phyloP scores from a whole-genome alignment of 2,797 vertebrate species.

The Liasis olivaceus region DNA sequence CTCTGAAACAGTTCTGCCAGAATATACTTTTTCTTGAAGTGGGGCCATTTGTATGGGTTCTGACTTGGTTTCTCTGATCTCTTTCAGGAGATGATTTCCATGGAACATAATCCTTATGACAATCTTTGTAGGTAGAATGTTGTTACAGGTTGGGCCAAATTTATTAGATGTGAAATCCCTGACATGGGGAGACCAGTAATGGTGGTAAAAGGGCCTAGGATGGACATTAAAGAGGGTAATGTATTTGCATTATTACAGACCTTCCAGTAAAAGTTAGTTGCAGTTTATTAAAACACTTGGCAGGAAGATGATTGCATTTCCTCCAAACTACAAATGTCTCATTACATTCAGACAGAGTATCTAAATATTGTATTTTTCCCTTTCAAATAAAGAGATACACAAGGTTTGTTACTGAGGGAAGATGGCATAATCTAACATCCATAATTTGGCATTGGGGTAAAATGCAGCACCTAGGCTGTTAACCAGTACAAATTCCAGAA shows the following conservation, averaged over 20 bases:
- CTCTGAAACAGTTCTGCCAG: neutral
- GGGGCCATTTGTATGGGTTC: neutral
- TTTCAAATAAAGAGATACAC: neutral
- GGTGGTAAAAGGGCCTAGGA: neutral
- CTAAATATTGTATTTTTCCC: neutral
- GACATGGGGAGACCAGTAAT: neutral
- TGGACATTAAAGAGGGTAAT: neutral
- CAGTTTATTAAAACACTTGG: neutral
- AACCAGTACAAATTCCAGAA: neutral
- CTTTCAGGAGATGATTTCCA: constrained; percentile 86
- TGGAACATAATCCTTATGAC: constrained; percentile 88
- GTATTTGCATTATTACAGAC: neutral
- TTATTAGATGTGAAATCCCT: neutral
- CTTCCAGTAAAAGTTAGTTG: neutral
- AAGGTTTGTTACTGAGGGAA: neutral
- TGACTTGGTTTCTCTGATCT: neutral
- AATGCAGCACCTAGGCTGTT: neutral
- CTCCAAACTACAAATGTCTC: neutral
- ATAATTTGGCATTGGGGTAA: neutral
- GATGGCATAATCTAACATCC: neutral
- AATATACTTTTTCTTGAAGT: neutral
- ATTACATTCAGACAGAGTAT: neutral
- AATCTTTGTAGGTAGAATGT: constrained; percentile 84
- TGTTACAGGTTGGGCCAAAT: neutral
- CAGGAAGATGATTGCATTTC: neutral